phyloP scores from a whole-genome alignment of 2,888 invertebrate species.

The Chrysotoxum bicinctum region DNA sequence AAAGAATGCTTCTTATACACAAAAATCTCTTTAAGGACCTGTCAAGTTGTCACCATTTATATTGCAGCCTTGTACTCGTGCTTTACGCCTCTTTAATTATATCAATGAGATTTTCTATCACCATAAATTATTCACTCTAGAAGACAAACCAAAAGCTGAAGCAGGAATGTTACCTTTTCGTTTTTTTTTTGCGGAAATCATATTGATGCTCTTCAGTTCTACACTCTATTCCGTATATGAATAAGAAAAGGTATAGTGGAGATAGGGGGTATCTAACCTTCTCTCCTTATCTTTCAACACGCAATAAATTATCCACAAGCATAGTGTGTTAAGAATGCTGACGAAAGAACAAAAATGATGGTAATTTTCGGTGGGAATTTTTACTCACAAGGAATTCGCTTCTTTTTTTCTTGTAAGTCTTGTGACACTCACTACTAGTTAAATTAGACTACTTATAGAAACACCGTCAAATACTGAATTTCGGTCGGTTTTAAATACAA shows the following conservation, averaged over 20 bases:
- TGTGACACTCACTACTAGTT: too few relatives aligned
- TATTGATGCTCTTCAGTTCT: neutral
- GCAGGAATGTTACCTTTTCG: neutral
- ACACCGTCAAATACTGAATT: too few relatives aligned
- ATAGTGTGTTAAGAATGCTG: too few relatives aligned
- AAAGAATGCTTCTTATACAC: slow-evolving; percentile 3
- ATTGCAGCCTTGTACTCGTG: slow-evolving; percentile 47
- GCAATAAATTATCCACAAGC: neutral
- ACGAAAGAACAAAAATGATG: too few relatives aligned
- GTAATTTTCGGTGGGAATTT: too few relatives aligned
- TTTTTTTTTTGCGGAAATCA: neutral
- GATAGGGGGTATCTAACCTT: neutral
- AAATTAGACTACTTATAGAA: too few relatives aligned
- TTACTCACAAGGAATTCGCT: too few relatives aligned
- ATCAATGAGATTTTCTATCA: slow-evolving; percentile 69
- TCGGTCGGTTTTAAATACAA: too few relatives aligned
- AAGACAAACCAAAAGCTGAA: slow-evolving; percentile 55
- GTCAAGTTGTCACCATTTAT: slow-evolving; percentile 67
- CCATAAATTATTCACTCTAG: slow-evolving; percentile 64
- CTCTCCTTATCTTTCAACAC: neutral
- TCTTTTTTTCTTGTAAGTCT: too few relatives aligned
- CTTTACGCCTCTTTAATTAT: slow-evolving; percentile 67
- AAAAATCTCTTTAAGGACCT: slow-evolving; percentile 63
- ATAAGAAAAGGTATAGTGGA: neutral
- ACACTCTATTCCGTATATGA: neutral